A percentile compares a stretch with the other conserved stretches of the same genome.
Evolutionary conservation across 2,797 vertebrate genomes (phyloP).

Genomic region (Picus viridis): DNA sequence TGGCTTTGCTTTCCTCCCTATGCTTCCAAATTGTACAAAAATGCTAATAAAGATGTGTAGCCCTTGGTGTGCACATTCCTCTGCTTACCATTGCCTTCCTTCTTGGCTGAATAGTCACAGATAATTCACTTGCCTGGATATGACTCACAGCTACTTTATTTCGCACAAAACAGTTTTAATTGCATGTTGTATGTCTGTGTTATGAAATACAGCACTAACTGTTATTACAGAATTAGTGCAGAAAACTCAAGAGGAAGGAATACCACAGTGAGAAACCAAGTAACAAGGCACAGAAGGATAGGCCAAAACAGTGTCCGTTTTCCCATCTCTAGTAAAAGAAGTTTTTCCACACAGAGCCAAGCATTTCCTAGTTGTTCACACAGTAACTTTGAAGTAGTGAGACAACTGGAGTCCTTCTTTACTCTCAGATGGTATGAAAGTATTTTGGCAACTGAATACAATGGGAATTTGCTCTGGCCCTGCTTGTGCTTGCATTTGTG

Average conservation of each 20-base stretch:
- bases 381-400: background rate
- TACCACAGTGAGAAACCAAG: conserved; percentile 2
- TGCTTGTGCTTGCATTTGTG: background rate
- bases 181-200: conserved; percentile 64
- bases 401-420: background rate
- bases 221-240: conserved; percentile 68
- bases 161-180: conserved; percentile 66
- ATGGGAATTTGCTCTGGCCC: background rate
- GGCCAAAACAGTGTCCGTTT: background rate
- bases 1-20: background rate
- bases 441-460: background rate
- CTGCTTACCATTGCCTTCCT: conserved; percentile 35
- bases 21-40: background rate
- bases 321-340: background rate
- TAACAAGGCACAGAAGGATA: background rate
- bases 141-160: conserved; percentile 70
- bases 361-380: background rate
- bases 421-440: background rate
- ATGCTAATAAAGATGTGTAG: background rate
- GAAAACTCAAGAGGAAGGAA: conserved; percentile 47
- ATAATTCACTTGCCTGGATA: conserved; percentile 68
- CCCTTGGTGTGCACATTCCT: conserved; percentile 18
- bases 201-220: conserved; percentile 33
- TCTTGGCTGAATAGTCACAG: conserved; percentile 61
- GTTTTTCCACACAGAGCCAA: background rate